phyloP scores from a whole-genome alignment of 2,888 invertebrate species.

The Melolontha melolontha region DNA sequence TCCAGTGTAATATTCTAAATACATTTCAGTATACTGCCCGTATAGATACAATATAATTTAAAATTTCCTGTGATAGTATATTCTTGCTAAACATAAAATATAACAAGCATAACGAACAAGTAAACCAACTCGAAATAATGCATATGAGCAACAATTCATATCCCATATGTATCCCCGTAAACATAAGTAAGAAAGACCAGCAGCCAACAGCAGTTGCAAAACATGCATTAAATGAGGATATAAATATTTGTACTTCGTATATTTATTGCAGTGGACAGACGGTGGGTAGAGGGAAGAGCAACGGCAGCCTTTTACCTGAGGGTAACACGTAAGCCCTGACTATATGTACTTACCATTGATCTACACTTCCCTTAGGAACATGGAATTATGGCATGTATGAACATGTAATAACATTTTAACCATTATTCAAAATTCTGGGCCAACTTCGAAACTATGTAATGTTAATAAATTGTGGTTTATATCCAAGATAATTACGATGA shows the following conservation, averaged over 20 bases:
- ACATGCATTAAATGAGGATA: constrained; percentile 42
- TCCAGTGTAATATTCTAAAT: too few relatives aligned
- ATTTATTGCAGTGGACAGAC: constrained; percentile 49
- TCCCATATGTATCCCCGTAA: constrained; percentile 21
- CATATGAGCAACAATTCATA: constrained; percentile 28
- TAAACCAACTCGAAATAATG: constrained; percentile 18
- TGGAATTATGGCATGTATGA: constrained; percentile 51
- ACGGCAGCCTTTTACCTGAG: constrained; percentile 50
- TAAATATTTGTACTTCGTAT: constrained; percentile 41
- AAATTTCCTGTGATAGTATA: neutral
- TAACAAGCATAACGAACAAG: constrained; percentile 14
- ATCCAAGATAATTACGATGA: constrained; percentile 52
- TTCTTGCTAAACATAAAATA: constrained; percentile 13
- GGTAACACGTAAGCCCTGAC: constrained; percentile 55
- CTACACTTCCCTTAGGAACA: constrained; percentile 55
- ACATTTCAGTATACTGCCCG: too few relatives aligned
- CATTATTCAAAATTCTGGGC: constrained; percentile 56
- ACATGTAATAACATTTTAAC: constrained; percentile 56
- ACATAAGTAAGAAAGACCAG: constrained; percentile 25
- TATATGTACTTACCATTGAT: constrained; percentile 53
- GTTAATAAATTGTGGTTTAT: constrained; percentile 53
- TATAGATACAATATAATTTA: too few relatives aligned
- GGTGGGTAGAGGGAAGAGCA: constrained; percentile 19
- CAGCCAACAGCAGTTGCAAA: constrained; percentile 25
- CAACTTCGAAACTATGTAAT: constrained; percentile 53